Percentiles rank a stretch among this genome's conserved stretches.
These are phyloP conservation scores for Drosophila lacteicornis DNA, from an alignment of 1,140 invertebrate species.

Conservation along the genomic window DNA sequence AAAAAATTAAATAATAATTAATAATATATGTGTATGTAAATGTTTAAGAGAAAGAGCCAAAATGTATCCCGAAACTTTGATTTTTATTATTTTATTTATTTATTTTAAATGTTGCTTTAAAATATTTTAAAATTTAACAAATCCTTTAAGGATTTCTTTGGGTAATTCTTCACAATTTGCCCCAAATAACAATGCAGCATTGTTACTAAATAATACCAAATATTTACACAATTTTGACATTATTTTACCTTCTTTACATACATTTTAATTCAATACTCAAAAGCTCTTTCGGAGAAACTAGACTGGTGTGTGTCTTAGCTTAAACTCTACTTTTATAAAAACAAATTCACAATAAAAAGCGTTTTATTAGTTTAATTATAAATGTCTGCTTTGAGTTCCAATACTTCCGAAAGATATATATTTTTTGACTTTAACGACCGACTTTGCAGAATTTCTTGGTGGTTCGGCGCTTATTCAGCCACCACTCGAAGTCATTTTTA, in stretches of 20 bases:
- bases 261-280: not conserved
- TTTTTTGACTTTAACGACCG: not conserved
- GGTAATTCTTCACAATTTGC: no score
- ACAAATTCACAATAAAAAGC: not conserved
- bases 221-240: not conserved
- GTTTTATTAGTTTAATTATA: not conserved
- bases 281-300: not conserved
- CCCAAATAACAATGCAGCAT: no score
- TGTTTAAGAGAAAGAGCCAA: no score
- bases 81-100: no score
- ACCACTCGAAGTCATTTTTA: slow-evolving; percentile 70
- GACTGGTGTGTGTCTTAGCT: not conserved
- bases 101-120: no score
- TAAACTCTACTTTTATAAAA: not conserved
- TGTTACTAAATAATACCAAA: no score
- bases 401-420: not conserved
- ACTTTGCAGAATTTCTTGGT: slow-evolving; percentile 48
- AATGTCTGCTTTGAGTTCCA: no score
- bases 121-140: no score
- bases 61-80: no score
- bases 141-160: no score
- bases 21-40: no score
- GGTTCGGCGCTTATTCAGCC: slow-evolving; percentile 61
- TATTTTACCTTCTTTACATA: not conserved
- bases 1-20: not conserved